phyloP scores from a whole-genome alignment of 2,113 vertebrate genomes.

The Semnopithecus entellus region DNA sequence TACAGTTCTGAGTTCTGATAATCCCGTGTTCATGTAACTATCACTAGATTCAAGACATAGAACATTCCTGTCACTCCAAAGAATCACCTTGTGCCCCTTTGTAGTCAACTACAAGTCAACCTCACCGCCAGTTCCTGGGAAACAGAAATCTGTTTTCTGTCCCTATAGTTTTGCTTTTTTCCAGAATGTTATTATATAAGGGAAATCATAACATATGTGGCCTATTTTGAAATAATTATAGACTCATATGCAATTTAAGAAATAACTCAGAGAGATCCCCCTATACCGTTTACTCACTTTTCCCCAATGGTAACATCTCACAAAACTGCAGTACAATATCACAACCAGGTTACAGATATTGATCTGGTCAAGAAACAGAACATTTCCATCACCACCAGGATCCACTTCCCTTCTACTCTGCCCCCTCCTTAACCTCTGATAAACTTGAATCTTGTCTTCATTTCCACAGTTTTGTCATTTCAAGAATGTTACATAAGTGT shows the following conservation, averaged over 20 bases:
- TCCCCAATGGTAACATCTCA: background rate
- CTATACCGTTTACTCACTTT: background rate
- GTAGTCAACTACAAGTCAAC: background rate
- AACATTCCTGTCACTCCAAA: background rate
- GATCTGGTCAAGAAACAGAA: background rate
- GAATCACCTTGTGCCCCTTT: background rate
- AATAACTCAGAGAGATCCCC: background rate
- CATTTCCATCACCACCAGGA: background rate
- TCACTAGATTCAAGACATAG: background rate
- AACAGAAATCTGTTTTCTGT: background rate
- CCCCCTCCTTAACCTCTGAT: background rate
- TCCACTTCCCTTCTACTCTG: background rate
- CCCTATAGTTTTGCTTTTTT: background rate
- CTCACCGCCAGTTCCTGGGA: background rate
- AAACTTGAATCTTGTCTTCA: background rate
- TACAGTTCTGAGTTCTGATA: background rate
- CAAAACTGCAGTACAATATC: background rate
- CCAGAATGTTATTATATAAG: background rate
- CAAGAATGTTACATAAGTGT: background rate
- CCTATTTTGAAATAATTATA: background rate
- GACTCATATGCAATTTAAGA: background rate
- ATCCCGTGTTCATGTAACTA: background rate
- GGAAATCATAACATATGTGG: background rate
- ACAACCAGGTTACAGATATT: background rate
- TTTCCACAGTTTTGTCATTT: background rate